These are phyloP conservation scores for Ormyrus labotus DNA, from an alignment of 2,888 invertebrate genomes.

Conservation along the genomic window DNA sequence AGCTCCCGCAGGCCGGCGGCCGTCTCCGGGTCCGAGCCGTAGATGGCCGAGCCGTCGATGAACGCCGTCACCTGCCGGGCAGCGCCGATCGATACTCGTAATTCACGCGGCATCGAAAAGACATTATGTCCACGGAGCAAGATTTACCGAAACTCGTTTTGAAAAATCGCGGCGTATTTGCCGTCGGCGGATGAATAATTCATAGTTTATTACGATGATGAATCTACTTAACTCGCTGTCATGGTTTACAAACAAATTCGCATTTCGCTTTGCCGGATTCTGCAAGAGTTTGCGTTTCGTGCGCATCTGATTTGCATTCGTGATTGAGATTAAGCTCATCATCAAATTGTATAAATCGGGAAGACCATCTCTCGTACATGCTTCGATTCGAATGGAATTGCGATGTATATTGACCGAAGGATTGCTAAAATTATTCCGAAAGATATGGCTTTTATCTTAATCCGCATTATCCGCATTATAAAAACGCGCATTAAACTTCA, in stretches of 20 bases:
- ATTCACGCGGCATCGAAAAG: constrained; percentile 23
- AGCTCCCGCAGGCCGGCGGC: constrained; percentile 74
- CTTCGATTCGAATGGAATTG: constrained; percentile 34
- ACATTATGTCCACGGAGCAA: constrained; percentile 28
- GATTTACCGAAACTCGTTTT: constrained; percentile 21
- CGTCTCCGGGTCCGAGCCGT: constrained; percentile 79
- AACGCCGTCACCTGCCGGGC: constrained; percentile 80
- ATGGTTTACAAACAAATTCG: constrained; percentile 44
- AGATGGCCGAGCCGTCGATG: constrained; percentile 90
- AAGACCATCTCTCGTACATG: neutral
- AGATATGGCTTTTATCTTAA: neutral
- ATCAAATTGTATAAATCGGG: constrained; percentile 37
- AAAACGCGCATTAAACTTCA: too few species aligned
- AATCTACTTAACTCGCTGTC: constrained; percentile 33
- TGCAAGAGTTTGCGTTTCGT: constrained; percentile 40
- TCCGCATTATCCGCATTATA: too few species aligned
- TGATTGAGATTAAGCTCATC: constrained; percentile 49
- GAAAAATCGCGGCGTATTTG: constrained; percentile 25
- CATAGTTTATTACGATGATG: constrained; percentile 29
- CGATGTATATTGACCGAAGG: constrained; percentile 16
- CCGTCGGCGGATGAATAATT: constrained; percentile 27
- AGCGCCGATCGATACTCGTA: neutral
- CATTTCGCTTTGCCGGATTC: constrained; percentile 32
- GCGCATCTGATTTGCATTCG: constrained; percentile 39
- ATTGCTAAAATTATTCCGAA: neutral